phyloP scores from a whole-genome alignment of 2,113 vertebrate genomes.

The Montifringilla adamsi region DNA sequence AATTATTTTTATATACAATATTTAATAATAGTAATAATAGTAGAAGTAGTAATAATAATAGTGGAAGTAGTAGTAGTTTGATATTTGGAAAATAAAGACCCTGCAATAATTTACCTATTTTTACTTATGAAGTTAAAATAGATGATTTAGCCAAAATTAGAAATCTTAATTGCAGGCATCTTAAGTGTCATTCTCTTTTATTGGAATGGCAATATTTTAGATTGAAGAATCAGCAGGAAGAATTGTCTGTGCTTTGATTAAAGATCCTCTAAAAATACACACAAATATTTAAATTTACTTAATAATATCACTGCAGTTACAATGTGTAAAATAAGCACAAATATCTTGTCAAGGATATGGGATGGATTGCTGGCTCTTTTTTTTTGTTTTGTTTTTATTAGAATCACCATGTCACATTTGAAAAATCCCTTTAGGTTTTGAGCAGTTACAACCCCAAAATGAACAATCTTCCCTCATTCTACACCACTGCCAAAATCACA shows the following conservation, averaged over 20 bases:
- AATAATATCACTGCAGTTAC: not conserved
- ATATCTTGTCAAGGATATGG: not conserved
- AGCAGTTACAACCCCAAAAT: not conserved
- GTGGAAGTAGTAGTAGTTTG: not conserved
- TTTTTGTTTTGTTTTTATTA: not conserved
- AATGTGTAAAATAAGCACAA: not conserved
- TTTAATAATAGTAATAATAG: not conserved
- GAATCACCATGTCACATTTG: not conserved
- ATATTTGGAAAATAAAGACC: not conserved
- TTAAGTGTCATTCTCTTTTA: not conserved
- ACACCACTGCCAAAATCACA: not conserved
- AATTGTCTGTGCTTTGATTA: constrained; percentile 32
- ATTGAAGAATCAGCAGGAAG: constrained; percentile 21
- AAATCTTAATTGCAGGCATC: not conserved
- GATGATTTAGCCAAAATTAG: not conserved
- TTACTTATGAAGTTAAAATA: not conserved
- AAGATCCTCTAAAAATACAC: constrained; percentile 18
- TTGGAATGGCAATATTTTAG: not conserved
- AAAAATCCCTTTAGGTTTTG: not conserved
- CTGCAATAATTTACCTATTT: not conserved
- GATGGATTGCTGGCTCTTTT: rapidly evolving
- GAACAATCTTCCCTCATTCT: not conserved
- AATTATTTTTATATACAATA: not conserved
- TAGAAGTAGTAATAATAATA: not conserved
- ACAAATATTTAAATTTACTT: not conserved